phyloP scores from a whole-genome alignment of 1,140 invertebrate species.

The Pogonus chalceus region DNA sequence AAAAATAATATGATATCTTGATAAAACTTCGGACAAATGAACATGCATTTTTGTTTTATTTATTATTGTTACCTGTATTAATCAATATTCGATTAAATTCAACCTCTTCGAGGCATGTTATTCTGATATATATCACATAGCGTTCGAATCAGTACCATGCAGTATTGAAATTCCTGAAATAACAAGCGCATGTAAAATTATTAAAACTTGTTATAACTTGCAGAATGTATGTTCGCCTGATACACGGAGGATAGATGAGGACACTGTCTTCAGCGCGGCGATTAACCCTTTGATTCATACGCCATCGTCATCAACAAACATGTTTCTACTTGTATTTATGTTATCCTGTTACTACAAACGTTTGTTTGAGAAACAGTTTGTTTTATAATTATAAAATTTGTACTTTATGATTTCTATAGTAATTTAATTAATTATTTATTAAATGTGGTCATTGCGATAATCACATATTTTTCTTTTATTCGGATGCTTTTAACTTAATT shows the following conservation, averaged over 20 bases:
- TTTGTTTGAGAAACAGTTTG: neutral
- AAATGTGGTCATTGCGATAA: neutral
- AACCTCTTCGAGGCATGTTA: no score
- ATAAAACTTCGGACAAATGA: no score
- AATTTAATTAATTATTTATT: neutral
- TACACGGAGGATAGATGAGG: conserved; percentile 1
- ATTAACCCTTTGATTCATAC: neutral
- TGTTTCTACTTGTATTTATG: neutral
- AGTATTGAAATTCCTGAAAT: neutral
- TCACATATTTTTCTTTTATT: no score
- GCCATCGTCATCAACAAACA: neutral
- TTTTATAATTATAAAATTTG: neutral
- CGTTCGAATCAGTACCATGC: neutral
- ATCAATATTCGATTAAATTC: no score
- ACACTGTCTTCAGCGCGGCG: neutral
- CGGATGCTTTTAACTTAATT: no score
- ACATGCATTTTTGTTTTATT: no score
- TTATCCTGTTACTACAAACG: neutral
- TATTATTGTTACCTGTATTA: no score
- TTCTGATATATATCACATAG: no score
- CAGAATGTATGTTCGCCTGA: neutral
- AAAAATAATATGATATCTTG: no score
- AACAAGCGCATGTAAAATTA: no score
- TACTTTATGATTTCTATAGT: neutral
- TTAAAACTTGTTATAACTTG: neutral